Percentiles rank a stretch among this genome's conserved stretches.
Conservation (phyloP, 2,113 vertebrate species). For the Microcebus ravelobensis region DNA sequence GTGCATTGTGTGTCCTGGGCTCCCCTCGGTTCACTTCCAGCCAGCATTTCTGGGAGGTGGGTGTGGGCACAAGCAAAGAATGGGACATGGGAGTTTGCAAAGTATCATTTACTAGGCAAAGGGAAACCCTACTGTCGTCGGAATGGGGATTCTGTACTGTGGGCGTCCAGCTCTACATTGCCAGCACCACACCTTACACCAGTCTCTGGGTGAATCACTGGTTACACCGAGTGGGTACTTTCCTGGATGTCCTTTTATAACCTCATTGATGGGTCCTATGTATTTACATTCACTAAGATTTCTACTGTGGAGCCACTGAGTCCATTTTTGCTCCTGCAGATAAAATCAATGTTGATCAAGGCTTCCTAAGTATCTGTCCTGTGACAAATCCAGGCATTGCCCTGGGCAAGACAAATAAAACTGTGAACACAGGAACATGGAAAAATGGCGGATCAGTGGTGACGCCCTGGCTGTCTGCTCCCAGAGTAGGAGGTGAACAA, state of each 20-base stretch:
- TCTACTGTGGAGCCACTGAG: not conserved
- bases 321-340: not conserved
- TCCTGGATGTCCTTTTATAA: not conserved
- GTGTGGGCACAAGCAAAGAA: not conserved
- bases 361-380: too few species aligned
- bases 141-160: not conserved
- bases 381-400: too few species aligned
- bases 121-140: fast-evolving
- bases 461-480: too few species aligned
- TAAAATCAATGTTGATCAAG: too few species aligned
- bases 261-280: not conserved
- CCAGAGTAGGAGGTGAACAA: too few species aligned
- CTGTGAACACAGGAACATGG: too few species aligned
- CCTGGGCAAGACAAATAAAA: too few species aligned
- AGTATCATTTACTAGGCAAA: fast-evolving
- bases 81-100: not conserved
- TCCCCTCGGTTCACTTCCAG: not conserved
- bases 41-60: slow-evolving; percentile 4
- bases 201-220: fast-evolving
- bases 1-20: not conserved
- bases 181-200: not conserved
- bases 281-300: not conserved
- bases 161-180: fast-evolving
- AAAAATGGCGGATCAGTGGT: too few species aligned
- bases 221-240: not conserved